phyloP scores from a whole-genome alignment of 2,797 vertebrate species.

The Furcifer pardalis region DNA sequence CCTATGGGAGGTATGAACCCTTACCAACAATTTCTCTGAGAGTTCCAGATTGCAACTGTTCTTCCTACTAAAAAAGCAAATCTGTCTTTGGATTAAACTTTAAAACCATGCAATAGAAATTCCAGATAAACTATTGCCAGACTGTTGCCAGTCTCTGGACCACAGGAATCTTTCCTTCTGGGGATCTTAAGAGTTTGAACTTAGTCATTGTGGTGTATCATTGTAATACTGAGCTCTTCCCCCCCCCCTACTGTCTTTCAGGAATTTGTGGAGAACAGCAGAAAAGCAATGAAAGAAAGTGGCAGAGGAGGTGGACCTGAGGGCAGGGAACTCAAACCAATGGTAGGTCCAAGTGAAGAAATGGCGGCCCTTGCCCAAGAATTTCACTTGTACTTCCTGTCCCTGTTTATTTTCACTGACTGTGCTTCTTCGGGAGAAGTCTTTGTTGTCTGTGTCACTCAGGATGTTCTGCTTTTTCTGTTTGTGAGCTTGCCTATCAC shows the following conservation, averaged over 20 bases:
- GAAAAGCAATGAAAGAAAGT: constrained; percentile 87
- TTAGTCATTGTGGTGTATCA: not conserved
- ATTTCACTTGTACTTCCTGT: constrained; percentile 93
- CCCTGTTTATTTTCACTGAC: constrained; percentile 92
- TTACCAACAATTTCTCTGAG: not conserved
- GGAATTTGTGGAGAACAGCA: constrained; percentile 97
- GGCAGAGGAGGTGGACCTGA: constrained; percentile 83
- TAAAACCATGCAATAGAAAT: not conserved
- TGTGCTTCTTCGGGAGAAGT: constrained; percentile 87
- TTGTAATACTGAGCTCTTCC: constrained; percentile 17
- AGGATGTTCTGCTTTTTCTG: constrained; percentile 93
- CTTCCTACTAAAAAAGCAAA: not conserved
- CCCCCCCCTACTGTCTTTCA: constrained; percentile 69
- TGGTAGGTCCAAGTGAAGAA: constrained; percentile 94
- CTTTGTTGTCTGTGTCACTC: constrained; percentile 87
- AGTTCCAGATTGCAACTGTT: not conserved
- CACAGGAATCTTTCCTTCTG: not conserved
- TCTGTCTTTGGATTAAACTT: not conserved
- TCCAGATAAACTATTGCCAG: not conserved
- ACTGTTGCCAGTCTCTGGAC: not conserved
- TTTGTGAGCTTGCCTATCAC: constrained; percentile 93
- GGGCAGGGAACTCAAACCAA: constrained; percentile 92
- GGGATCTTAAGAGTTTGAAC: not conserved
- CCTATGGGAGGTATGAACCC: not conserved
- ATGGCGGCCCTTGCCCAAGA: constrained; percentile 85